Evolutionary conservation across 2,113 vertebrate species (phyloP), one percentile per base, ranked within the genome.

Genomic region (Ornithorhynchus anatinus): DNA sequence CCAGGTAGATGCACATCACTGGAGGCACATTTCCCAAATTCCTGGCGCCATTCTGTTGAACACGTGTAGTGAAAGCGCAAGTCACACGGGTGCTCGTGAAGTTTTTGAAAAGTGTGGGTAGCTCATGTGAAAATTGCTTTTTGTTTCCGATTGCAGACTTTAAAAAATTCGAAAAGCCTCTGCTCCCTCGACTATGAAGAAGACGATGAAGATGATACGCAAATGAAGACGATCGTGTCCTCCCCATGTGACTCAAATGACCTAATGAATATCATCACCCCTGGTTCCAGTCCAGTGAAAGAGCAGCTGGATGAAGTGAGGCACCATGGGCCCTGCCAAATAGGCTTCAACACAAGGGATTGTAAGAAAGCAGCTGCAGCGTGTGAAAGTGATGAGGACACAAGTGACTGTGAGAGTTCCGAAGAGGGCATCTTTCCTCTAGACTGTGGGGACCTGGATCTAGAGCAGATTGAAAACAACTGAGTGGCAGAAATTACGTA

Each of bases 81-180:
- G n/a, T n/a, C n/a, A n/a, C n/a, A n/a, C n/a, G n/a, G n/a, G n/a
- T n/a, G n/a, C n/a, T n/a, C n/a, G n/a, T n/a, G n/a, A n/a, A n/a
- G n/a, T n/a, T n/a, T n/a, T n/a, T n/a, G n/a, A n/a, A n/a, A n/a
- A n/a, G n/a, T n/a, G n/a, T n/a, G n/a, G n/a, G n/a, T n/a, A n/a
- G n/a, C n/a, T n/a, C n/a, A n/a, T n/a, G n/a, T n/a, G n/a, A n/a
- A n/a, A n/a, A n/a, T n/a, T n/a, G n/a, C n/a, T n/a, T n/a, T n/a
- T 47, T 51, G 60, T 43, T 82, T 80, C 86, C 62, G 16, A 42
- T 88, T 90, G 22, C 92, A 94, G 93, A 93, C 91, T 75, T 81
- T 94, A 77, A 94, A 92, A 81, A 93, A 91, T 80, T 93, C 93
- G 15, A 94, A 92, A 88, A 94, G 92, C 83, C 92, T 95, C 61